Percentiles rank a stretch among this genome's conserved stretches.
phyloP scores from a whole-genome alignment of 2,888 invertebrate species.

The Leucoma salicis region DNA sequence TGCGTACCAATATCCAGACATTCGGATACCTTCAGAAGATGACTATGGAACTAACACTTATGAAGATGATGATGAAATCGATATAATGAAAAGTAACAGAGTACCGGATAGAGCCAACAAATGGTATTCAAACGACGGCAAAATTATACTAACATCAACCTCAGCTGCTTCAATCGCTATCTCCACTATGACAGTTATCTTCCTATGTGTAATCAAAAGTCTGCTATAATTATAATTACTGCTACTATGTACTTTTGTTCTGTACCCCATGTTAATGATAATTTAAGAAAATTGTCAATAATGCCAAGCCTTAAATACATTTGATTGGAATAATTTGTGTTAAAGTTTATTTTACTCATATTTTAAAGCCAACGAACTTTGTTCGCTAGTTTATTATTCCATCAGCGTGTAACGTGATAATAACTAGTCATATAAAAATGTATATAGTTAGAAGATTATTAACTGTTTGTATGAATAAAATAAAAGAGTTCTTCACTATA shows the following conservation, averaged over 20 bases:
- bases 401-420: conserved; percentile 78
- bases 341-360: conserved; percentile 27
- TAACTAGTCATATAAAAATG: conserved; percentile 73
- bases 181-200: conserved; percentile 40
- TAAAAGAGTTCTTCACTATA: conserved; percentile 47
- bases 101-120: conserved; percentile 77
- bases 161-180: conserved; percentile 39
- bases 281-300: conserved; percentile 32
- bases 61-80: conserved; percentile 56
- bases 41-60: conserved; percentile 70
- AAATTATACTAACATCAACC: conserved; percentile 48
- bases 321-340: conserved; percentile 33
- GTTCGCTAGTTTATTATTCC: conserved; percentile 36
- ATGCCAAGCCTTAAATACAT: conserved; percentile 29
- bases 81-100: conserved; percentile 66
- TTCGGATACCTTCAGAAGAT: conserved; percentile 63
- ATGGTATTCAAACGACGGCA: conserved; percentile 76
- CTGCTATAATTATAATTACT: conserved; percentile 35
- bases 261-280: conserved; percentile 18
- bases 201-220: conserved; percentile 41
- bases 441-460: conserved; percentile 64
- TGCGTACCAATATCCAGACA: conserved; percentile 68
- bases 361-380: conserved; percentile 18
- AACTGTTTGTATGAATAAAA: conserved; percentile 50
- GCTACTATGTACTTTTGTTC: conserved; percentile 20